Evolutionary conservation across 2,113 vertebrate genomes (phyloP).

Genomic region (Nipponia nippon): DNA sequence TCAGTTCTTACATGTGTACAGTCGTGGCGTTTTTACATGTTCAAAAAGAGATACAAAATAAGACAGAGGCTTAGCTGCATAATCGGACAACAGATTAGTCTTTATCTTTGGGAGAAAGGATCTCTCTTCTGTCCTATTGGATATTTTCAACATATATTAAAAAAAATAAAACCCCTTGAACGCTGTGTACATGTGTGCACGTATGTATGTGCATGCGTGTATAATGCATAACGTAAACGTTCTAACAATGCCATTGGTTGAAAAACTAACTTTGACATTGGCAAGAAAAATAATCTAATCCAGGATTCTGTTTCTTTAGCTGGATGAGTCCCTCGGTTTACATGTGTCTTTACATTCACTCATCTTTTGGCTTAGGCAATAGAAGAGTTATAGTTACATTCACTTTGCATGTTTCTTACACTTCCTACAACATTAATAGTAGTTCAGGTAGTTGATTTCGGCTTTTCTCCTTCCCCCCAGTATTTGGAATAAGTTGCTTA

Average conservation of each 20-base stretch:
- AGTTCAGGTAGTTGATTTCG: not conserved
- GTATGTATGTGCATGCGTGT: accelerated
- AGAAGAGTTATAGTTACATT: not conserved
- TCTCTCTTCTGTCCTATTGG: not conserved
- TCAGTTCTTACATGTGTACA: not conserved
- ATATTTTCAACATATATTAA: not conserved
- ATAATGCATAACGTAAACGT: not conserved
- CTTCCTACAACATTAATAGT: not conserved
- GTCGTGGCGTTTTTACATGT: not conserved
- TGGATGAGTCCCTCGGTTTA: not conserved
- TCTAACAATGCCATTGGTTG: not conserved
- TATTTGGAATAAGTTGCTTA: not conserved
- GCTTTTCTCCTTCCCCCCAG: not conserved
- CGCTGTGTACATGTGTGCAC: not conserved
- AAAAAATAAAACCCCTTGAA: not conserved
- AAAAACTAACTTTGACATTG: not conserved
- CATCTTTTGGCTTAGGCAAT: not conserved
- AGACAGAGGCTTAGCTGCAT: not conserved
- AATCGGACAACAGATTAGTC: not conserved
- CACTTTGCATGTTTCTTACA: not conserved
- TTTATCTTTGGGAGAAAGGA: not conserved
- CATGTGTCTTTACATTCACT: not conserved
- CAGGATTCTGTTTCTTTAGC: not conserved
- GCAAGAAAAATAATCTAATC: not conserved
- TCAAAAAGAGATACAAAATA: not conserved